A percentile compares a stretch with the other conserved stretches of the same genome.
Evolutionary conservation across 2,113 vertebrate genomes (phyloP).

Genomic region (Paraplagusia blochii): DNA sequence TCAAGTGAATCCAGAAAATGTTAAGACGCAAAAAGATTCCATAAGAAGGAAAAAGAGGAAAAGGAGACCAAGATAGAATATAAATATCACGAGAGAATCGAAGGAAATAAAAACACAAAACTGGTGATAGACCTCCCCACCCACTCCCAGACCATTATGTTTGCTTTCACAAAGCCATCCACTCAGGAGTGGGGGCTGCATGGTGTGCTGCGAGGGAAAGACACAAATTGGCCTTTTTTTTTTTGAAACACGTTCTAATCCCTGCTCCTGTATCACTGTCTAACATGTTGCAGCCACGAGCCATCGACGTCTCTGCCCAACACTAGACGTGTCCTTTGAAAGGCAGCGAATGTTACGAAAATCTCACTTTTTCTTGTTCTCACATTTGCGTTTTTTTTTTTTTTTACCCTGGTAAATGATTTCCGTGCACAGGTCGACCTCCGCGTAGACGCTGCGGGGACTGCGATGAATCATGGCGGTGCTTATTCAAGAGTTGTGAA

Average conservation of each 20-base stretch:
- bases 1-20: too few species aligned
- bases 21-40: too few species aligned
- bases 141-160: neutral
- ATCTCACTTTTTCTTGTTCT: conserved; percentile 17
- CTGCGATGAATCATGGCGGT: conserved; percentile 54
- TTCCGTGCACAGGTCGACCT: conserved; percentile 47
- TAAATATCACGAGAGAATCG: conserved; percentile 5
- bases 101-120: conserved; percentile 52
- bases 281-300: conserved; percentile 13
- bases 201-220: conserved; percentile 53
- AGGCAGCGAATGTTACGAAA: conserved; percentile 22
- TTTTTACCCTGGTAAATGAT: conserved; percentile 39
- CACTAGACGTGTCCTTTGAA: conserved; percentile 13
- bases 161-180: conserved; percentile 49
- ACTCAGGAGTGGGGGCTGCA: conserved; percentile 36
- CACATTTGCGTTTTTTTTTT: neutral
- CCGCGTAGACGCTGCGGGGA: conserved; percentile 32
- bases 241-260: conserved; percentile 46
- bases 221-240: conserved; percentile 57
- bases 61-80: neutral
- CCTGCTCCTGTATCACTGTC: conserved; percentile 17
- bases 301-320: conserved; percentile 24
- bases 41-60: neutral
- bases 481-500: conserved; percentile 59
- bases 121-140: conserved; percentile 62